Evolutionary conservation across 2,888 invertebrate species (phyloP), one percentile per base, ranked within the genome.

Genomic region (Junonia oenone): DNA sequence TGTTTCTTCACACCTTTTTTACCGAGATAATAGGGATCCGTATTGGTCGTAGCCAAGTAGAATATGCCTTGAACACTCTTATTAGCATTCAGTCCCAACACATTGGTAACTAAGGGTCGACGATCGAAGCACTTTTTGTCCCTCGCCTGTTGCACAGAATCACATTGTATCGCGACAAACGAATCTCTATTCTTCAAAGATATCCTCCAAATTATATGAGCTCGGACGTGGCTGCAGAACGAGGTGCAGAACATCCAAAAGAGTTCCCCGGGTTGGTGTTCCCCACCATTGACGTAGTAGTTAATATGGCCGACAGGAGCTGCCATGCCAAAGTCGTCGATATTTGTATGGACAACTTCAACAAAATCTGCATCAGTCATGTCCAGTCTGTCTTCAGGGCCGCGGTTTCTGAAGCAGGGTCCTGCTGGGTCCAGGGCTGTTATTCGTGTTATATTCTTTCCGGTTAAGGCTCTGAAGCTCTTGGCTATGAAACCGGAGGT

Each of bases 231-330:
- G 37, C 73, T 73, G 35, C 73, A 73, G 0, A 73, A 1, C 1
- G 64, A 43, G n/a, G 56, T 63, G 27, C 74, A 74, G 0, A 64
- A 62, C 2, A 63, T 37, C 68, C 68, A 69, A 4, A 62, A 15
- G 2, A 72, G 1, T 15, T 71, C 69, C 0, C 71, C 72, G 0
- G 72, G 69, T 46, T 75, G 75, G 46, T 62, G 79, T 52, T 85
- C 86, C 0, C 86, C 86, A 0, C 86, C 86, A 19, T 87, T 87
- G 2, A 86, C 78, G 56, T 84, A 87, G 55, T 78, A 83, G 52
- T 81, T 81, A 0, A 81, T 72, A 62, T 86, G 84, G 1, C 83
- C 86, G 0, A 82, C 63, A 0, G 86, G 83, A 0, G 80, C 76
- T 0, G 83, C 82, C 76, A 81, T 81, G 0, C 86, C 86, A 2